Percentiles rank a stretch among this genome's conserved stretches.
Evolutionary conservation across 2,113 vertebrate species (phyloP).

Genomic region (Semicossyphus pulcher): DNA sequence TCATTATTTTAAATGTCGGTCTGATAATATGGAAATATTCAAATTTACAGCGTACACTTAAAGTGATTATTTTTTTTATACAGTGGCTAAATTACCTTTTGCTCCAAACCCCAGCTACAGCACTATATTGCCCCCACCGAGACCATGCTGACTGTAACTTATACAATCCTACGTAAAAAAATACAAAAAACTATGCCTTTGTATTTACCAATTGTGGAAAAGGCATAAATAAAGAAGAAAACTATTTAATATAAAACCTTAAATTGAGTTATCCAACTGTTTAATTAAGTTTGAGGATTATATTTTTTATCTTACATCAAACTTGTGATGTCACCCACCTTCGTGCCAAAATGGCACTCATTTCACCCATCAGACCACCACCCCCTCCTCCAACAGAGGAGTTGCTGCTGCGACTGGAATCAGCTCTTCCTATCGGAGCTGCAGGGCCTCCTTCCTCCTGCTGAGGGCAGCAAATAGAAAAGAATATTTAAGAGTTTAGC

Average conservation of each 20-base stretch:
- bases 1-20: too few species aligned
- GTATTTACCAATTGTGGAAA: too few species aligned
- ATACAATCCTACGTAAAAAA: too few species aligned
- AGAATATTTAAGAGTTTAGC: not conserved
- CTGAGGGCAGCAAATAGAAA: constrained; percentile 68
- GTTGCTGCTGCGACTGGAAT: constrained; percentile 81
- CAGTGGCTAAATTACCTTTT: too few species aligned
- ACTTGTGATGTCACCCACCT: constrained; percentile 81
- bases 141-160: too few species aligned
- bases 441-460: constrained; percentile 82
- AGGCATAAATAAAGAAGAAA: not conserved
- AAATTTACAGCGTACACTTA: too few species aligned
- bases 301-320: not conserved
- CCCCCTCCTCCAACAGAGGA: constrained; percentile 76
- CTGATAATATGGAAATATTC: too few species aligned
- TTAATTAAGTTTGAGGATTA: not conserved
- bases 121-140: too few species aligned
- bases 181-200: too few species aligned
- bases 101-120: too few species aligned
- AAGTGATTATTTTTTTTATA: too few species aligned
- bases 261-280: not conserved
- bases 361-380: constrained; percentile 89
- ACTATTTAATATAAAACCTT: not conserved
- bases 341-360: constrained; percentile 92
- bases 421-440: constrained; percentile 73